Evolutionary conservation across 2,113 vertebrate species (phyloP).

Genomic region (Haliaeetus leucogaster): DNA sequence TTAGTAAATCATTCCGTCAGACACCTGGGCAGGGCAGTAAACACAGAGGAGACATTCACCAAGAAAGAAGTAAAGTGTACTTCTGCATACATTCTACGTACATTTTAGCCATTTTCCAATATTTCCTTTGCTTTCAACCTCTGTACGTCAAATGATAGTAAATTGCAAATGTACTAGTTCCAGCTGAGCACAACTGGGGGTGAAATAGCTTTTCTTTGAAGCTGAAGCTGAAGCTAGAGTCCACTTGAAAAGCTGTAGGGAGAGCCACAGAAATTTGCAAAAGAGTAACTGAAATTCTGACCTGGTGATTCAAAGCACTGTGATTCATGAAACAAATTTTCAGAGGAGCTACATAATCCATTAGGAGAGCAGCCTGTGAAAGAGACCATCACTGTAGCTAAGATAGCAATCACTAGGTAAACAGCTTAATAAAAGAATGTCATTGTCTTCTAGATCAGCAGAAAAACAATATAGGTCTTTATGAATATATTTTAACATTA

Average conservation of each 20-base stretch:
- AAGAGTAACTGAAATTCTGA: neutral
- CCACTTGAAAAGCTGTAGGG: conserved; percentile 1
- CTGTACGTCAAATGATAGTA: neutral
- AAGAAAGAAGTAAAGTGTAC: neutral
- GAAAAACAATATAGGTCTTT: neutral
- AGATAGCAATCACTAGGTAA: neutral
- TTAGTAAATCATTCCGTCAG: neutral
- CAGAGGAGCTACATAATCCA: neutral
- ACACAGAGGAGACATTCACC: neutral
- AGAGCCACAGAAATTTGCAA: neutral
- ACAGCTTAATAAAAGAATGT: neutral
- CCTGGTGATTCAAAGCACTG: neutral
- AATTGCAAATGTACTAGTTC: conserved; percentile 27
- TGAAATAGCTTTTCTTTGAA: conserved; percentile 47
- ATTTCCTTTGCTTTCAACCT: conserved; percentile 36
- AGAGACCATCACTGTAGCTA: neutral
- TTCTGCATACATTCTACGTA: neutral
- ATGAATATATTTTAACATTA: neutral
- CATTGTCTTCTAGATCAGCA: neutral
- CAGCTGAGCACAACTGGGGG: conserved; percentile 32
- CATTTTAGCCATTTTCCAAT: conserved; percentile 1
- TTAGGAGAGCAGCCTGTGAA: neutral
- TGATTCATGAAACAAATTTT: neutral
- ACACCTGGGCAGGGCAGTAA: neutral
- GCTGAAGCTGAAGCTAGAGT: neutral